phyloP scores from a whole-genome alignment of 2,888 invertebrate genomes.

The Halictus ligatus region DNA sequence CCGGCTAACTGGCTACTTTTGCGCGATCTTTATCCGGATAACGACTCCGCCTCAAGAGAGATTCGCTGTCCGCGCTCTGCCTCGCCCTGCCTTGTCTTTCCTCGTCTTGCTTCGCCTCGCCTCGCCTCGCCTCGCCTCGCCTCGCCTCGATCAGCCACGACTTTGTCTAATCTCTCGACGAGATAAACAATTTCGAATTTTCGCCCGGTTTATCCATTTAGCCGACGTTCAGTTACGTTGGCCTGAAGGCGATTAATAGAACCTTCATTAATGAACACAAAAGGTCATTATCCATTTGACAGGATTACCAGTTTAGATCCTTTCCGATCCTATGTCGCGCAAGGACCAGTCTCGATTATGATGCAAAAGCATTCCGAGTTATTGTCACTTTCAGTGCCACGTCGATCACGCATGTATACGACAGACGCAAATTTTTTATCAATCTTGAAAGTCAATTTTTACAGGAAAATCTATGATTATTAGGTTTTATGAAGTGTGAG shows the following conservation, averaged over 20 bases:
- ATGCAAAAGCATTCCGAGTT: too few species aligned
- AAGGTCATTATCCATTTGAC: background rate
- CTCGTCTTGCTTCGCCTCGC: background rate
- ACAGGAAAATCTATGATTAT: too few species aligned
- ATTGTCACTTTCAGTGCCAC: too few species aligned
- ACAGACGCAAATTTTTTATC: too few species aligned
- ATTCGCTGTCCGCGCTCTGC: constrained; percentile 8
- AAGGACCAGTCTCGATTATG: too few species aligned
- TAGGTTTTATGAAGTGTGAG: too few species aligned
- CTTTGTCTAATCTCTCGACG: background rate
- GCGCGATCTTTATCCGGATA: background rate
- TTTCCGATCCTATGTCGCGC: too few species aligned
- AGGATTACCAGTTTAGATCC: too few species aligned
- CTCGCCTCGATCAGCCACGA: background rate
- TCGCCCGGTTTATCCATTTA: background rate
- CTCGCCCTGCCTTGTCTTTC: background rate
- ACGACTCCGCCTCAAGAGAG: constrained; percentile 10
- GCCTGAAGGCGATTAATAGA: background rate
- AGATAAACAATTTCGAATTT: background rate
- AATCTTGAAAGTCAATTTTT: too few species aligned
- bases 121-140: background rate
- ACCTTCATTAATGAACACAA: background rate
- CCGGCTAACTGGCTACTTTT: constrained; percentile 2
- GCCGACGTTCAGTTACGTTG: background rate
- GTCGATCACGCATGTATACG: too few species aligned